Evolutionary conservation across 2,888 invertebrate species (phyloP), one percentile per base, ranked within the genome.

Genomic region (Formica aserva): DNA sequence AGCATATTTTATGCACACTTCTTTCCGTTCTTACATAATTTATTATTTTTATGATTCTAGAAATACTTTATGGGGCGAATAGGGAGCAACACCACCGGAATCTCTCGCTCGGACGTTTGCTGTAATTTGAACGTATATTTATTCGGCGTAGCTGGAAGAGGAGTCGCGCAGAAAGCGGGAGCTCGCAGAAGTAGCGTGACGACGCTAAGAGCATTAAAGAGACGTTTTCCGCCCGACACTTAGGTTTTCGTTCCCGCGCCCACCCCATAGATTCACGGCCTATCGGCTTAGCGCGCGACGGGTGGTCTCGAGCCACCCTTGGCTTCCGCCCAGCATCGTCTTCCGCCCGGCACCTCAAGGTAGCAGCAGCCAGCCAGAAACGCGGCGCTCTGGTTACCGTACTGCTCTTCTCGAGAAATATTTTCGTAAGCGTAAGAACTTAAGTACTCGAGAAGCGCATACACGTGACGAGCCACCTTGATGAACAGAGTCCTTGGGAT

Each of bases 151-250:
- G 90, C 92, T 90, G 92, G 92, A 92, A 92, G 90, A 63, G 85
- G 82, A 78, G 82, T 75, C 71, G 67, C 60, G 69, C 72, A 82
- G 80, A 76, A 76, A 87, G 84, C 85, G 82, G 87, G 85, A 86
- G 83, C 85, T 84, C 81, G 86, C 81, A 86, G 87, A 88, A 90
- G 91, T 89, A 89, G 91, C 88, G 91, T 90, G 92, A 91, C 93
- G 92, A 91, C 89, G 92, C 90, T 94, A 94, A 94, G 94, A 94
- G 94, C 93, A 94, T 94, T 94, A 94, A 93, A 92, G 93, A 92
- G 93, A 93, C 94, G 94, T 93, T 94, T 93, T 93, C 93, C 93
- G 91, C 90, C 91, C 92, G 91, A 93, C 93, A 92, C 93, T 93
- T 92, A 92, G 93, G 91, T 93, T 93, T 93, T 92, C 92, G 90